A percentile compares a stretch with the other conserved stretches of the same genome.
Conservation (phyloP, 2,888 invertebrate species). For the Baccha elongata region DNA sequence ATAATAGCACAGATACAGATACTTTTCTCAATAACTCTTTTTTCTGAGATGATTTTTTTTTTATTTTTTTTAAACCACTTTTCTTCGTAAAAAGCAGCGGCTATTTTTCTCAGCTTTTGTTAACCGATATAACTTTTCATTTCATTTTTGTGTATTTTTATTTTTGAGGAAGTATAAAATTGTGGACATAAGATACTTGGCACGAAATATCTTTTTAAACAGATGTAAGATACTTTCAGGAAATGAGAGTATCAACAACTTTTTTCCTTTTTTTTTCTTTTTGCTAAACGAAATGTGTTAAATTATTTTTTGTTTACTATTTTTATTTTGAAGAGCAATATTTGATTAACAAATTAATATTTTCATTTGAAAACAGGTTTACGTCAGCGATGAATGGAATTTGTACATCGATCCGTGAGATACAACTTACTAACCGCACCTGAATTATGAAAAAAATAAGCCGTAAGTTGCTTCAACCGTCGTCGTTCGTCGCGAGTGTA, state of each 20-base stretch:
- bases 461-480: conserved; percentile 42
- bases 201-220: conserved; percentile 17
- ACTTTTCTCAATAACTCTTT: conserved; percentile 62
- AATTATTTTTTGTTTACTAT: conserved; percentile 1
- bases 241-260: conserved; percentile 31
- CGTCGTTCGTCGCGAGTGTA: conserved; percentile 41
- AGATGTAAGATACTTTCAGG: conserved; percentile 46
- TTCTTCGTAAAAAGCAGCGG: conserved; percentile 31
- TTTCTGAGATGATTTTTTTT: conserved; percentile 24
- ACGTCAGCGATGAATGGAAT: conserved; percentile 23
- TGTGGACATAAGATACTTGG: conserved; percentile 35
- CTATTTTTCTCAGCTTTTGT: conserved; percentile 70
- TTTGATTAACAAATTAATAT: conserved; percentile 12
- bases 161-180: conserved; percentile 60
- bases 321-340: conserved; percentile 15
- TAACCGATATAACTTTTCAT: conserved; percentile 71
- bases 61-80: conserved; percentile 41
- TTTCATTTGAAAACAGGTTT: conserved; percentile 23
- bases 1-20: conserved; percentile 73
- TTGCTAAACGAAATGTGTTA: neutral
- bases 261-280: no score
- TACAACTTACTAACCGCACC: conserved; percentile 39
- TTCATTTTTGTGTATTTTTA: conserved; percentile 59
- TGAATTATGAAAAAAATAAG: conserved; percentile 12
- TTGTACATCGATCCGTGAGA: conserved; percentile 27